Evolutionary conservation across 2,113 vertebrate species (phyloP).

Genomic region (Tragelaphus imberbis): DNA sequence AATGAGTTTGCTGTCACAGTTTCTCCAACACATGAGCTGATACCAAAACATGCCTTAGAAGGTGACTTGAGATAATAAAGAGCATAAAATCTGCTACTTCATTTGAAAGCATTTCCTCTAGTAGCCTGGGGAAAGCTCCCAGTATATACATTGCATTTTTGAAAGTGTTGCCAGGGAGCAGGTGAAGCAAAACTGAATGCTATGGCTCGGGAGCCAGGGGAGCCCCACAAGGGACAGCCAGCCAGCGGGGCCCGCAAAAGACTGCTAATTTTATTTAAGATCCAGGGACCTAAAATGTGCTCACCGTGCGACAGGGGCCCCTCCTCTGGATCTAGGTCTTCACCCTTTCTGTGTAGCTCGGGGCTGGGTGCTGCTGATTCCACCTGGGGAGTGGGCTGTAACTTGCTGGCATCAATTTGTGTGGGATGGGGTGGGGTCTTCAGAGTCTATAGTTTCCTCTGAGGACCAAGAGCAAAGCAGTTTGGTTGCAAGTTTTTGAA

Average conservation of each 20-base stretch:
- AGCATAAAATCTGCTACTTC: conserved; percentile 59
- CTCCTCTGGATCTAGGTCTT: rapidly evolving
- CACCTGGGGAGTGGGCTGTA: too few species aligned
- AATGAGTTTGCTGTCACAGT: conserved; percentile 62
- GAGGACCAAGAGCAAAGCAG: too few species aligned
- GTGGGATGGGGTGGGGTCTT: neutral
- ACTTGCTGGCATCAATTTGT: rapidly evolving
- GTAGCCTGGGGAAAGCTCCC: neutral
- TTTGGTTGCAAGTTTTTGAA: neutral
- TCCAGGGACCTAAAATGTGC: neutral
- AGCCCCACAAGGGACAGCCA: rapidly evolving
- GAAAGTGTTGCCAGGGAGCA: neutral
- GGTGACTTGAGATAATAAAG: conserved; percentile 75
- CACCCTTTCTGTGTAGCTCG: rapidly evolving
- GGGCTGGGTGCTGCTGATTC: neutral
- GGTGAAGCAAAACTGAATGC: rapidly evolving
- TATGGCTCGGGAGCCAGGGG: neutral
- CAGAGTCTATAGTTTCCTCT: neutral
- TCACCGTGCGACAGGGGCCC: neutral
- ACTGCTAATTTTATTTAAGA: neutral
- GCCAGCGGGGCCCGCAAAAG: neutral
- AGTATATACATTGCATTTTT: neutral
- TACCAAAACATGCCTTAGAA: conserved; percentile 67
- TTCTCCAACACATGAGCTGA: conserved; percentile 67
- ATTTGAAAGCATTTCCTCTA: conserved; percentile 13